Percentiles rank a stretch among this genome's conserved stretches.
Evolutionary conservation across 1,140 invertebrate genomes (phyloP).

Genomic region (Scylla paramamosain): DNA sequence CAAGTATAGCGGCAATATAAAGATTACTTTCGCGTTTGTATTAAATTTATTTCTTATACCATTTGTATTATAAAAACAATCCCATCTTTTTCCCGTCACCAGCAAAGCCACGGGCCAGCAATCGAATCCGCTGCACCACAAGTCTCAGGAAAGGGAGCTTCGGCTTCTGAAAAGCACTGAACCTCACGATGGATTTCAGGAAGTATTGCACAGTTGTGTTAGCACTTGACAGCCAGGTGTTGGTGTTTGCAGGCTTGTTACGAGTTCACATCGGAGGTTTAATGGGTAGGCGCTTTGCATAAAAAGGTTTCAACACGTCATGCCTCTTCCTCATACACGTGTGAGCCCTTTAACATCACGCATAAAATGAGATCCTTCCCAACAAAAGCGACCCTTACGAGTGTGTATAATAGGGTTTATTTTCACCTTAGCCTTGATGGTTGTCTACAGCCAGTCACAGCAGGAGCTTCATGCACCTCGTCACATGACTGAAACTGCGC

Average conservation of each 20-base stretch:
- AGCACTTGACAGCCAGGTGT: background rate
- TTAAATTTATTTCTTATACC: background rate
- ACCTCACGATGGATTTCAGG: background rate
- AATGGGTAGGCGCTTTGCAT: constrained; percentile 59
- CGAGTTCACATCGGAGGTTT: constrained; percentile 61
- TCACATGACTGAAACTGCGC: constrained; percentile 39
- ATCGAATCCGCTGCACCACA: background rate
- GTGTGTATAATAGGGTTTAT: background rate
- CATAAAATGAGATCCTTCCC: background rate
- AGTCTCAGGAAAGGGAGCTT: background rate
- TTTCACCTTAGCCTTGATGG: background rate
- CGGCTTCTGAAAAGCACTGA: background rate
- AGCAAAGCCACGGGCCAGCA: background rate
- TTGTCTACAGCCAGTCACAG: background rate
- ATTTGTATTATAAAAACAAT: background rate
- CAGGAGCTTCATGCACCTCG: constrained; percentile 39
- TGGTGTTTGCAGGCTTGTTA: constrained; percentile 58
- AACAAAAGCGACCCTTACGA: constrained; percentile 28
- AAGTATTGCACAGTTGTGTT: background rate
- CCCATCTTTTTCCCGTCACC: background rate
- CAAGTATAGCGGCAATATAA: background rate
- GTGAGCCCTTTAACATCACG: constrained; percentile 51
- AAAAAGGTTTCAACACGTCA: constrained; percentile 65
- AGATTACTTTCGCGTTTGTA: background rate
- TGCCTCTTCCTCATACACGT: constrained; percentile 59